phyloP scores from a whole-genome alignment of 2,113 vertebrate species.

The Theristicus caerulescens region DNA sequence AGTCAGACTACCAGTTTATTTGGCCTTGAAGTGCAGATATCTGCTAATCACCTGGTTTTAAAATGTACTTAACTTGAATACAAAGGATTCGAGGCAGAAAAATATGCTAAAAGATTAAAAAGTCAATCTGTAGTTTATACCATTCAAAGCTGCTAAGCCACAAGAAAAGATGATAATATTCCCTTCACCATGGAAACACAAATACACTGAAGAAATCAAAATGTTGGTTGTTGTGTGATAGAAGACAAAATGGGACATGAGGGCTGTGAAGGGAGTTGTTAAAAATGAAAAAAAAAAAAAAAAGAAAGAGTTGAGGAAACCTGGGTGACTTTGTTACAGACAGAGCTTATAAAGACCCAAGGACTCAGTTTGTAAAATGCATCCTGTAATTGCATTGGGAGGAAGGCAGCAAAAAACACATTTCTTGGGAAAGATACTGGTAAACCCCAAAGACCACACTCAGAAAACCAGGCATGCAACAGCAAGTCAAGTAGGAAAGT shows the following conservation, averaged over 20 bases:
- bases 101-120: background rate
- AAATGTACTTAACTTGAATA: background rate
- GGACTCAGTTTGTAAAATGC: background rate
- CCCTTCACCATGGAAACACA: slow-evolving; percentile 50
- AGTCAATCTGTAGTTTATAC: background rate
- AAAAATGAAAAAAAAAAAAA: background rate
- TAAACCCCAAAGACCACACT: background rate
- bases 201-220: slow-evolving; percentile 31
- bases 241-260: background rate
- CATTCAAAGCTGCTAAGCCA: background rate
- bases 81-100: background rate
- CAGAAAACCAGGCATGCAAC: background rate
- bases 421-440: background rate
- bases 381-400: background rate
- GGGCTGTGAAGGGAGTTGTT: background rate
- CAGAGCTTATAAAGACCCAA: background rate
- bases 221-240: background rate
- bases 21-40: background rate
- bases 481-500: background rate
- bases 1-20: background rate
- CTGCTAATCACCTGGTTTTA: background rate
- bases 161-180: background rate
- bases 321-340: background rate
- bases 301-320: background rate
- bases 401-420: background rate